Evolutionary conservation across 2,888 invertebrate species (phyloP), one percentile per base, ranked within the genome.

Genomic region (Archips crataeganus): DNA sequence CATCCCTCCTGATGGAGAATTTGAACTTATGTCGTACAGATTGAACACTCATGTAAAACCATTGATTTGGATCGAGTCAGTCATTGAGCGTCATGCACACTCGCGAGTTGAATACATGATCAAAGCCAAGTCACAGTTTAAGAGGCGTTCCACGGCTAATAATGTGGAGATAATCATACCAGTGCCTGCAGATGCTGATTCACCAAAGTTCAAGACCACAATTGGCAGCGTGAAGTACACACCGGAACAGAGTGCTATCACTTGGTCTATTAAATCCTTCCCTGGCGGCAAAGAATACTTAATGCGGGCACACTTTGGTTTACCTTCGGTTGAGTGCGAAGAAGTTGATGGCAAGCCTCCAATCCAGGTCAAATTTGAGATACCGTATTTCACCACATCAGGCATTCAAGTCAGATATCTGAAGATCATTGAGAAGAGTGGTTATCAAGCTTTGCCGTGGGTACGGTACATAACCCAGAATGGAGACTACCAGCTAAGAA

Each of bases 391-490:
- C 85, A 99, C 99, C 0, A 99, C 99, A 47, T 99, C 99, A 39
- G 99, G 99, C 49, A 99, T 99, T 83, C 99, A 99, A 95, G 98
- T 98, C 76, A 96, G 99, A 71, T 99, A 99, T 87, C 94, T 99
- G 86, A 99, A 99, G 93, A 99, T 99, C 82, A 99, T 99, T 83
- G 99, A 99, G 87, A 99, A 99, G 93, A 99, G 99, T 90, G 99
- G 99, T 0, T 99, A 99, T 90, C 99, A 99, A 92, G 99, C 99
- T 0, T 89, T 99, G 77, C 99, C 99, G 0, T 99, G 99, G 99
- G 99, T 99, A 5, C 95, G 99, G n/a, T 99, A 99, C 89, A 99
- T 99, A 78, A 99, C 99, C 57, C 99, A 99, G 89, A 99, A 99
- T 89, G 99, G 99, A 68, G 99, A 99, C 90, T 99, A 99, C 89